Base-by-base conservation (phyloP, 2,797 vertebrate species). In the Distichodus sexfasciatus region DNA sequence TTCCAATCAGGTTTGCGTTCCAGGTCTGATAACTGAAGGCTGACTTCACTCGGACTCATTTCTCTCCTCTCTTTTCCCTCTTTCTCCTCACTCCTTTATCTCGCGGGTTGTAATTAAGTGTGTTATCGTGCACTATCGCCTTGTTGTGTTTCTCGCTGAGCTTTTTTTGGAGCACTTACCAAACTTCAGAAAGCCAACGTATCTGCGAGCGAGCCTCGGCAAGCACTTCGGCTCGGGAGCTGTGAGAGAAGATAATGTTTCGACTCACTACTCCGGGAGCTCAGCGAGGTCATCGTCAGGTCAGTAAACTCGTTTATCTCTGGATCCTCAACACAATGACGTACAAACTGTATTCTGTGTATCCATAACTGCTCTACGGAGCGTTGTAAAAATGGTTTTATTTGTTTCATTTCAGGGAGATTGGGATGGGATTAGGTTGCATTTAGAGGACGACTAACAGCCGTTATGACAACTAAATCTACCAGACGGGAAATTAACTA, bases 61-160 rank as follows among this genome's bases (percentile, higher is more conserved):
- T 46, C 15, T 57, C 21, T 29, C 12, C 46, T 50, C 35, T 60
- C 48, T 50, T 61, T 53, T 41, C 59, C 38, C 53, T 57, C 48
- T 77, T 55, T 66, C 10, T 53, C 15, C 36, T 47, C 44, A 58
- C 54, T 23, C 31, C 35, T 68, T 78, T 87, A 87, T 90, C 84
- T 87, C 79, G 79, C 82, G 78, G 84, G 85, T 88, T 81, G 84
- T 85, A 88, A 90, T 91, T 90, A 88, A 85, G 82, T 76, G 81
- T 81, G 83, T 81, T 85, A 87, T 85, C 87, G 70, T 82, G 85
- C 79, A 58, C 31, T 71, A 84, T 85, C 83, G 76, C 80, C 70
- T 72, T 75, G 54, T 78, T 71, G 78, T 43, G 65, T 72, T 72
- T 50, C 51, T 66, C 43, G 12, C 62, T 35, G 43, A 33, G 43